Percentiles rank a stretch among this genome's conserved stretches.
Conservation (phyloP, 2,113 vertebrate species). For the Daboia siamensis region DNA sequence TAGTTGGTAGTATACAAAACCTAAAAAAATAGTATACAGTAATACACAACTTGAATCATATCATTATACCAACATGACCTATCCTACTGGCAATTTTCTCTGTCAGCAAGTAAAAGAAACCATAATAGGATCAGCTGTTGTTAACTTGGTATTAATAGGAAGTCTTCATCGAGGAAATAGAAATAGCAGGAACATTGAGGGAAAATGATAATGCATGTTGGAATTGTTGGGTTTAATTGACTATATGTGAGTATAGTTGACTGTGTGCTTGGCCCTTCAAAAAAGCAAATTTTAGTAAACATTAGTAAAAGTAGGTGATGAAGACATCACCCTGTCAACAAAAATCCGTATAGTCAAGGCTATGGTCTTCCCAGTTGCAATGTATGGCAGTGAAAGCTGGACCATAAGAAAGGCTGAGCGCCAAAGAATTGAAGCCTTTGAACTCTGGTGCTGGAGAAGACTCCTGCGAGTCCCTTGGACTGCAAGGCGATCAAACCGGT, state of each 20-base stretch:
- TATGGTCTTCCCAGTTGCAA: too few relatives aligned
- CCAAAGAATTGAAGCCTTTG: too few relatives aligned
- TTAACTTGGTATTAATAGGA: not conserved
- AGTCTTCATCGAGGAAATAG: not conserved
- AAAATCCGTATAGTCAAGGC: too few relatives aligned
- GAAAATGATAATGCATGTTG: not conserved
- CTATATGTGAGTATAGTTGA: not conserved
- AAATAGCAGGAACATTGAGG: not conserved
- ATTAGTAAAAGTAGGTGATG: not conserved
- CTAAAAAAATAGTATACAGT: not conserved
- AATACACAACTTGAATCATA: not conserved
- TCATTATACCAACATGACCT: not conserved
- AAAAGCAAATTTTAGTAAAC: not conserved
- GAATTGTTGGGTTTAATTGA: not conserved
- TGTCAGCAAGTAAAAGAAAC: not conserved
- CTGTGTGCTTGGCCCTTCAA: not conserved
- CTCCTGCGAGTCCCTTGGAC: too few relatives aligned
- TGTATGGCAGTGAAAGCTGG: too few relatives aligned
- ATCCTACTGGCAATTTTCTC: not conserved
- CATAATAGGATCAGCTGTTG: not conserved
- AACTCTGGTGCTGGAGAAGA: too few relatives aligned
- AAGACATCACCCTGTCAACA: too few relatives aligned
- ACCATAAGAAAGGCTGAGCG: too few relatives aligned
- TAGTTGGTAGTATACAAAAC: not conserved
- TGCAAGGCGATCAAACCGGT: too few relatives aligned